Percentiles rank a stretch among this genome's conserved stretches.
Evolutionary conservation across 1,140 invertebrate genomes (phyloP).

Genomic region (Drosophila trapezifrons): DNA sequence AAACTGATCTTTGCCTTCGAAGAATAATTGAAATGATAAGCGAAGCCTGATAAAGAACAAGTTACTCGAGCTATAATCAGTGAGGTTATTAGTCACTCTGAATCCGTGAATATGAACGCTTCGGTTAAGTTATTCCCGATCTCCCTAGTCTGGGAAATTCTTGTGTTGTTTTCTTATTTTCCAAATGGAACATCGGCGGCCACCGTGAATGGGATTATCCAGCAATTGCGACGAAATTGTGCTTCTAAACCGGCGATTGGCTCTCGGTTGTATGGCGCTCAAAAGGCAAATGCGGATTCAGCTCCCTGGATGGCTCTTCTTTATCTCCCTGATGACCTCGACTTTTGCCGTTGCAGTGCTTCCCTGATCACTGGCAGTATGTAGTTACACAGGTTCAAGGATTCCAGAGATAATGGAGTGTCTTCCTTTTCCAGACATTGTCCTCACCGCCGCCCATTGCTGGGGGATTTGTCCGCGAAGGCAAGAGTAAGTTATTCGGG

Average conservation of each 20-base stretch:
- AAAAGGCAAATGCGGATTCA: not conserved
- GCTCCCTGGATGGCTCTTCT: constrained; percentile 2
- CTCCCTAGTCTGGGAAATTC: not conserved
- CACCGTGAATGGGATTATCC: not conserved
- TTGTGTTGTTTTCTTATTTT: not conserved
- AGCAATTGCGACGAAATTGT: not conserved
- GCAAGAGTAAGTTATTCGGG: not conserved
- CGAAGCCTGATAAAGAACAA: not conserved
- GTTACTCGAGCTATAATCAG: not conserved
- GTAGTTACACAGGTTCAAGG: not conserved
- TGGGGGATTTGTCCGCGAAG: not conserved
- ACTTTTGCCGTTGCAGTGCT: not conserved
- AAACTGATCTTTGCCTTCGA: not conserved
- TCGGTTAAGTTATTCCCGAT: not conserved
- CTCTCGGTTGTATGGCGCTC: not conserved
- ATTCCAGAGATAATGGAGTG: not conserved
- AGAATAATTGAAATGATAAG: not conserved
- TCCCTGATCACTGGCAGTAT: not conserved
- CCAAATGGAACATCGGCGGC: not conserved
- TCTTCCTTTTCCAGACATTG: not conserved
- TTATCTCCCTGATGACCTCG: not conserved
- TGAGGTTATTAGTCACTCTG: not conserved
- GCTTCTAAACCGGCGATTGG: not conserved
- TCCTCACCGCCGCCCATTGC: constrained; percentile 1
- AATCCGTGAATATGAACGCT: not conserved